phyloP scores from a whole-genome alignment of 2,113 vertebrate species.

The Tragelaphus buxtoni region DNA sequence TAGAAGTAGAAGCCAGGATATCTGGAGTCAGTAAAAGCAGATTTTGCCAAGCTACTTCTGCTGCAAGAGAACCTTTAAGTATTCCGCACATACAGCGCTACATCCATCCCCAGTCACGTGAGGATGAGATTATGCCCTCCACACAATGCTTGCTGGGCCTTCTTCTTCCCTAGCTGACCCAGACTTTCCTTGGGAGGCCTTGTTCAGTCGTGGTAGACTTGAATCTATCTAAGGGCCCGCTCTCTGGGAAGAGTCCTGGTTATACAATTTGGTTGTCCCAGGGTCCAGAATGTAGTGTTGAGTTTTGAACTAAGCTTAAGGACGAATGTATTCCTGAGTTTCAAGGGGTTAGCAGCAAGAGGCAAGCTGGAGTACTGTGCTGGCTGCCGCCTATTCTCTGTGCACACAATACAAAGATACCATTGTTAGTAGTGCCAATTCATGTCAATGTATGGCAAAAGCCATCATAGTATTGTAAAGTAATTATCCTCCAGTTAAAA shows the following conservation, averaged over 20 bases:
- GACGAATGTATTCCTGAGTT: neutral
- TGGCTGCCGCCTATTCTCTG: neutral
- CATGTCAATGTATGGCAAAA: neutral
- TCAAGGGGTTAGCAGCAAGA: neutral
- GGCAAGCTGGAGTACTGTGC: neutral
- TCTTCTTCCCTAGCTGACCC: neutral
- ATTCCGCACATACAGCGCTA: neutral
- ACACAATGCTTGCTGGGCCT: neutral
- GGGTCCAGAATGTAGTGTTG: neutral
- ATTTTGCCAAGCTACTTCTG: neutral
- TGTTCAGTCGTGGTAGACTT: neutral
- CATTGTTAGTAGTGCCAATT: neutral
- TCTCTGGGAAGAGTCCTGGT: neutral
- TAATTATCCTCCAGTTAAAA: neutral
- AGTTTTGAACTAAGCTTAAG: neutral
- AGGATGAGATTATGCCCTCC: neutral
- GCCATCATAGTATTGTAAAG: neutral
- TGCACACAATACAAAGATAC: neutral
- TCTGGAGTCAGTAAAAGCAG: slow-evolving; percentile 13
- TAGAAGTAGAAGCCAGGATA: neutral
- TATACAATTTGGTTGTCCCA: neutral
- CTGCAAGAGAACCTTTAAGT: neutral
- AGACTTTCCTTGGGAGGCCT: neutral
- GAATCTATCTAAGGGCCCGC: neutral
- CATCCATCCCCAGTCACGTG: neutral